Base-by-base conservation (phyloP, 2,113 vertebrate genomes). In the Strix aluco region DNA sequence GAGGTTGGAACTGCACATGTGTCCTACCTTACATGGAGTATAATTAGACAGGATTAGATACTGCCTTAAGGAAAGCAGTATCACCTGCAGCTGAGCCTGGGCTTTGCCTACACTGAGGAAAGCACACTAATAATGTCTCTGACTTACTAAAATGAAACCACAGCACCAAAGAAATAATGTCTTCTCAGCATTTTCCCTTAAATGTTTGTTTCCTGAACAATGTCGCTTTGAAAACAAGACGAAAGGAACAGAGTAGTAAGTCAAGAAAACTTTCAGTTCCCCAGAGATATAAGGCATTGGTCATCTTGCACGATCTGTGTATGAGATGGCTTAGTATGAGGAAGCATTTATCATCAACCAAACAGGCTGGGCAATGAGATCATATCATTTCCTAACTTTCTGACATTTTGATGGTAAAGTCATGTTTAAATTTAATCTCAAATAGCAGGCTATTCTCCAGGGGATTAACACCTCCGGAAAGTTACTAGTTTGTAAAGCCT, bases 271-370 rank as follows among this genome's bases (percentile, higher is more conserved):
- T 66, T 95, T 75, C 70, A 72, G 61, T 34, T 94, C 58, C 88
- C 27, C 46, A 82, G 25, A 88, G 36, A 51, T 16, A 54, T 2
- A 52, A 72, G 15, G 13, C 40, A 69, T 17, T 58, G 62, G 38
- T 65, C 69, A 40, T 66, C 51, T 55, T 85, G 91, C 66, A 91
- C 1, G 15, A 73, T 30, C 69, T 54, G 20, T 59, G 57, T 29
- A 46, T 36, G 75, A 86, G 40, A 55, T 42, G 4, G 19, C 51
- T 72, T 30, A 82, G 19, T 25, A 46, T 59, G 74, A 95, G 88
- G 42, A 92, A 94, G 40, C 27, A 93, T 67, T 91, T 66, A 51
- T 81, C 81, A 95, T 59, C 90, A 92, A 57, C 54, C 42, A 81
- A 61, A 88, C 40, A 81, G 23, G 16, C 36, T 63, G 44, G 27